A percentile compares a stretch with the other conserved stretches of the same genome.
Conservation (phyloP, 2,888 invertebrate species). For the Nemurella pictetii region DNA sequence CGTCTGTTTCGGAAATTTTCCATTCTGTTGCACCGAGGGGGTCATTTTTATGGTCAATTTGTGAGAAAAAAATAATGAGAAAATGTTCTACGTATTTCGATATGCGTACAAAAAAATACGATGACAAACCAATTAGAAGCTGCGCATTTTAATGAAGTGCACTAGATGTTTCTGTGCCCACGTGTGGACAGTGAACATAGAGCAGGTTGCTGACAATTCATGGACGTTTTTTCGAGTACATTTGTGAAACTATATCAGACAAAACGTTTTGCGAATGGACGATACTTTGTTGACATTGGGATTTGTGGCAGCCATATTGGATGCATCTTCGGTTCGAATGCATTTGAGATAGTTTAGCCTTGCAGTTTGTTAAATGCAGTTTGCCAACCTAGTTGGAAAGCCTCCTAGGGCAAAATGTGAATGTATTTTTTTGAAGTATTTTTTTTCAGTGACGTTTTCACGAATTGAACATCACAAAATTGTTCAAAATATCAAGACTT, state of each 20-base stretch:
- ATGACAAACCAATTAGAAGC: background rate
- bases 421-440: background rate
- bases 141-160: background rate
- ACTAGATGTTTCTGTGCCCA: too few species aligned
- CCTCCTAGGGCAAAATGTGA: constrained; percentile 19
- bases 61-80: background rate
- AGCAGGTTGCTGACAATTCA: too few species aligned
- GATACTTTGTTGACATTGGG: constrained; percentile 39
- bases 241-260: background rate
- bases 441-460: background rate
- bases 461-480: background rate
- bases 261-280: constrained; percentile 10
- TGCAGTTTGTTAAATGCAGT: constrained; percentile 31
- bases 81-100: background rate
- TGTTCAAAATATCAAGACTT: background rate
- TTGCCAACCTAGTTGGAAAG: constrained; percentile 30
- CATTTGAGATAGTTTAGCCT: constrained; percentile 22
- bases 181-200: too few species aligned
- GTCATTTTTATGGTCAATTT: background rate
- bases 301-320: constrained; percentile 37
- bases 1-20: background rate
- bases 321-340: constrained; percentile 32
- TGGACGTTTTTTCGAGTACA: background rate
- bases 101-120: background rate
- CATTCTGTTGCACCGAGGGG: background rate